Evolutionary conservation across 2,797 vertebrate genomes (phyloP), one percentile per base, ranked within the genome.

Genomic region (Cynodonichthys magdalenae): DNA sequence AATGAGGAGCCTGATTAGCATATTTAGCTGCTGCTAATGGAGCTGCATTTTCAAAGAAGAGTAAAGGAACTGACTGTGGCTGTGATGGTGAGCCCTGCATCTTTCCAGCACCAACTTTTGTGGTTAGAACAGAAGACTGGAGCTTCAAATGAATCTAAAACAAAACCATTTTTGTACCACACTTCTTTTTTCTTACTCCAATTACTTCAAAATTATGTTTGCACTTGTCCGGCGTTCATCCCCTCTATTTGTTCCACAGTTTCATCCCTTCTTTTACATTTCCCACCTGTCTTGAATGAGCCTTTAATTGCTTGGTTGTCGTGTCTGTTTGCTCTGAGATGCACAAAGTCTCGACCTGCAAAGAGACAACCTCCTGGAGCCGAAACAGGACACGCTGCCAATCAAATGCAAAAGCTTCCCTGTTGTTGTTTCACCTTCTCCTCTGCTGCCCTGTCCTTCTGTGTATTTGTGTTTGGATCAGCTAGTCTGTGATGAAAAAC

Each of bases 341-440:
- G 60, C 66, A 78, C 69, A 61, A 10, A 76, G 74, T 80, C 67
- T 77, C 65, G 42, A 59, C 52, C 71, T 51, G 63, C 20, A 53
- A 76, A 53, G 59, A 53, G 53, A 73, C 8, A 80, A 74, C 72
- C 67, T 85, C 54, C 61, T 67, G 29, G 56, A 83, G 74, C 56
- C 41, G 76, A 77, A 84, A 80, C 53, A 75, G 66, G n/a, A n/a
- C 44, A 53, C 34, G 66, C 63, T 44, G 28, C 75, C 56, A 87
- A 86, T 84, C 82, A 64, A 72, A 89, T 89, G 75, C 82, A 79
- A 41, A 53, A 64, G 62, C 59, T 61, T 69, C 53, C 55, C 67
- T 78, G 74, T 73, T 71, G 80, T 66, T 78, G 62, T 79, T 74
- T 78, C 69, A 63, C 57, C 66, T 83, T 60, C 55, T 69, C 55